Evolutionary conservation across 2,797 vertebrate species (phyloP).

Genomic region (Tokudaia muenninki): DNA sequence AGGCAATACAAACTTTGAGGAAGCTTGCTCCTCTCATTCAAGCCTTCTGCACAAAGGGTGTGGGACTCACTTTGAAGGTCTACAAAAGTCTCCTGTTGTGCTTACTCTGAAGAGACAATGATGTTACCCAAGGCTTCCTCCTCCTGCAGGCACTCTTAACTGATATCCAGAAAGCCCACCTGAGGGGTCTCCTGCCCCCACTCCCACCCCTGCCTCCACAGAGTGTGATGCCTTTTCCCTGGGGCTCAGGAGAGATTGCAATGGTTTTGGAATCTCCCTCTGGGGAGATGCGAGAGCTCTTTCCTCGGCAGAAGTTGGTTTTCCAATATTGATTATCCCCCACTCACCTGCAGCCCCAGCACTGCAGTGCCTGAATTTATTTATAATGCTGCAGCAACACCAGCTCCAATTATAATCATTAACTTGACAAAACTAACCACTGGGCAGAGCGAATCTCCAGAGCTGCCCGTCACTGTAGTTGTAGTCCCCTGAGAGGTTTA

Average conservation of each 20-base stretch:
- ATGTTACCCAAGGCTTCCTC: fast-evolving
- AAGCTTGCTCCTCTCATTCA: not conserved
- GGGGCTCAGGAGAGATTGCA: conserved; percentile 63
- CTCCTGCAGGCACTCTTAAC: not conserved
- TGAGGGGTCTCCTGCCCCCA: not conserved
- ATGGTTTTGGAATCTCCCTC: not conserved
- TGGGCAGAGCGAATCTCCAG: not conserved
- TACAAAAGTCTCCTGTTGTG: not conserved
- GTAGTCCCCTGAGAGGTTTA: too few species aligned
- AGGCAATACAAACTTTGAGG: not conserved
- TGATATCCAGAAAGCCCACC: conserved; percentile 30
- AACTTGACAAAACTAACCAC: conserved; percentile 51
- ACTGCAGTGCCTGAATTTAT: fast-evolving
- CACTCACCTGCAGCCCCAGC: not conserved
- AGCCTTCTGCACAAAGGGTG: not conserved
- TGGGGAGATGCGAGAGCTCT: fast-evolving
- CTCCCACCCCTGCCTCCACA: not conserved
- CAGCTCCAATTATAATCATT: not conserved
- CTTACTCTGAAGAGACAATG: conserved; percentile 35
- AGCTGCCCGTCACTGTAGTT: not conserved
- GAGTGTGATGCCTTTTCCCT: not conserved
- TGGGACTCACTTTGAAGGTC: not conserved
- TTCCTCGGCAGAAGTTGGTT: conserved; percentile 52
- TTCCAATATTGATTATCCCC: conserved; percentile 35
- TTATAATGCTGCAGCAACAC: not conserved